phyloP scores from a whole-genome alignment of 2,113 vertebrate genomes.

The Brachypodius melanocephalos region DNA sequence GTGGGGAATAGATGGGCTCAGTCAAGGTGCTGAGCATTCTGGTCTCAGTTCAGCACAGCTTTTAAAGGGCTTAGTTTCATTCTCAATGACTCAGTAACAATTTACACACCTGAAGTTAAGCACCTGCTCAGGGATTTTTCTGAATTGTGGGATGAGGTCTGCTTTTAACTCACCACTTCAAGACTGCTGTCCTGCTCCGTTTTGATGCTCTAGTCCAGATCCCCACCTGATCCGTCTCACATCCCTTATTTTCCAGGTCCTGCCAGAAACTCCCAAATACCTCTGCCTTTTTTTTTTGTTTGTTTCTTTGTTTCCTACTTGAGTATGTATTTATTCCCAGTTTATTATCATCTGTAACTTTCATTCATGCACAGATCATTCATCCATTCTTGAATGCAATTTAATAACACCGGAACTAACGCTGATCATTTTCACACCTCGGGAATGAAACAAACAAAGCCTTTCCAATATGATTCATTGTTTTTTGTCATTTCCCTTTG shows the following conservation, averaged over 20 bases:
- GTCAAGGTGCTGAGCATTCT: background rate
- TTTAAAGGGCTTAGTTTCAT: background rate
- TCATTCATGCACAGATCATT: background rate
- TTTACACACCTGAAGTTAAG: background rate
- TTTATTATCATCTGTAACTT: background rate
- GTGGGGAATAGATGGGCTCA: background rate
- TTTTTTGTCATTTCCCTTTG: background rate
- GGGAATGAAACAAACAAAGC: background rate
- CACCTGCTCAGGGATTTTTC: background rate
- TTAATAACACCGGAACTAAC: background rate
- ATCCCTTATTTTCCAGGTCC: background rate
- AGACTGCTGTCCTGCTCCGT: background rate
- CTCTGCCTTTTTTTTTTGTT: background rate
- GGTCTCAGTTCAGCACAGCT: background rate
- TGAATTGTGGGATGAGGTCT: background rate
- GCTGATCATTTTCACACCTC: background rate
- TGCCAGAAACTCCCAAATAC: background rate
- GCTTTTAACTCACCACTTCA: background rate
- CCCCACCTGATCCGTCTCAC: background rate
- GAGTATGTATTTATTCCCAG: background rate
- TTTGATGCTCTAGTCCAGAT: background rate
- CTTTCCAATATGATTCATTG: background rate
- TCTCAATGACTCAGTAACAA: background rate
- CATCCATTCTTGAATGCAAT: background rate
- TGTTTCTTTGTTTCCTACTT: background rate